These are phyloP conservation scores for Sceloporus undulatus DNA, from an alignment of 2,113 vertebrate species.

Conservation along the genomic window DNA sequence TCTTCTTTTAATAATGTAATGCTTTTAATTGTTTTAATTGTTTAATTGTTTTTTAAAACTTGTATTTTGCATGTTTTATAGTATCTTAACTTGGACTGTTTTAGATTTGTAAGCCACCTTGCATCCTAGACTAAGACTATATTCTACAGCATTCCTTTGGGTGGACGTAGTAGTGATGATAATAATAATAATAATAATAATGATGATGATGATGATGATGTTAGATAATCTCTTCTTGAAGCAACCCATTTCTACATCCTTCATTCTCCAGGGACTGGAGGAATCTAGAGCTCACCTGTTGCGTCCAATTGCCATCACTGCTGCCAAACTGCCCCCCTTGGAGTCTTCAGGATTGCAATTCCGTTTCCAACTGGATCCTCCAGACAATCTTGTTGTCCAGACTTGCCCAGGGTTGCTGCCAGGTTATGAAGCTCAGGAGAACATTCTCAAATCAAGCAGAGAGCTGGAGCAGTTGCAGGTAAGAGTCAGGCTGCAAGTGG, in stretches of 20 bases:
- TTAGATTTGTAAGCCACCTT: too few relatives aligned
- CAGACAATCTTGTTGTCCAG: neutral
- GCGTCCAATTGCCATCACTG: neutral
- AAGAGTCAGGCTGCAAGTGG: neutral
- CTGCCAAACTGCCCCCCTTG: neutral
- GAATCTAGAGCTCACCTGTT: constrained; percentile 49
- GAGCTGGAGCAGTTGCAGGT: neutral
- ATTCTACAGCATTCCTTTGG: too few relatives aligned
- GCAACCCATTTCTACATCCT: neutral
- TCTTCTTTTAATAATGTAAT: too few relatives aligned
- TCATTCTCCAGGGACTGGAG: constrained; percentile 13
- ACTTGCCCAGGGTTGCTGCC: too few relatives aligned
- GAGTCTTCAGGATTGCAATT: neutral
- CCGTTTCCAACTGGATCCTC: neutral
- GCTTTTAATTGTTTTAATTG: too few relatives aligned
- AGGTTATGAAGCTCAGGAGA: neutral
- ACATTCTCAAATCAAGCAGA: accelerated
- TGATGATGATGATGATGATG: too few relatives aligned
- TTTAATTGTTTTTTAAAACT: too few relatives aligned
- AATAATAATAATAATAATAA: too few relatives aligned
- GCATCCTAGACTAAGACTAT: too few relatives aligned
- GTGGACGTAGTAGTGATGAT: too few relatives aligned
- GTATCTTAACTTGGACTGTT: too few relatives aligned
- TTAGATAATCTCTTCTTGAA: constrained; percentile 8
- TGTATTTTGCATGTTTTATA: too few relatives aligned